Conservation (phyloP, 2,113 vertebrate genomes). For the Anhinga anhinga region DNA sequence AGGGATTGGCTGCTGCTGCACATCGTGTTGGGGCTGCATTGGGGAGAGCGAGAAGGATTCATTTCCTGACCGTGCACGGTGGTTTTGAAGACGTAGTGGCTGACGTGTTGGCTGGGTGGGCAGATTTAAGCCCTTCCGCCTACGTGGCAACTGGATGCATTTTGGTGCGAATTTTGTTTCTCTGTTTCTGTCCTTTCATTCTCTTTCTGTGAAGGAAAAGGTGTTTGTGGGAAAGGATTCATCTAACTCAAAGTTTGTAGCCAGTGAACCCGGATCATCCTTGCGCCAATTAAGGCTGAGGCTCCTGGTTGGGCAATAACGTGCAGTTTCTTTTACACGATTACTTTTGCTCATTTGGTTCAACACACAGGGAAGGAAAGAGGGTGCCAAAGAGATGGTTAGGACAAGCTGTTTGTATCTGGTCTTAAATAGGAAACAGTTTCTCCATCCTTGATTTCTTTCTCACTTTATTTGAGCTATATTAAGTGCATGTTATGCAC, state of each 20-base stretch:
- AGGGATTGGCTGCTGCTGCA: background rate
- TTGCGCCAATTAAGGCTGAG: background rate
- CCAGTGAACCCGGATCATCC: background rate
- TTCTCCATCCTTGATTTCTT: constrained; percentile 19
- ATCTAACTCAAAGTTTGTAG: background rate
- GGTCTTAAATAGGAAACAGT: constrained; percentile 8
- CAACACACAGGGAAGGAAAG: background rate
- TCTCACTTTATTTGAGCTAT: constrained; percentile 31
- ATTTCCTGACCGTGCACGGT: background rate
- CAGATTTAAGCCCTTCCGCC: background rate
- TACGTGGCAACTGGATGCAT: background rate
- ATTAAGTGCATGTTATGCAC: constrained; percentile 32
- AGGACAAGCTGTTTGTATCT: constrained; percentile 26
- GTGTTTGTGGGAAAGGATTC: background rate
- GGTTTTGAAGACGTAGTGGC: background rate
- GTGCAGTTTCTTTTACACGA: background rate
- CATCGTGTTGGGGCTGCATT: fast-evolving
- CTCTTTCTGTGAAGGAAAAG: background rate
- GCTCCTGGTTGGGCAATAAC: background rate
- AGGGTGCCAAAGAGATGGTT: background rate
- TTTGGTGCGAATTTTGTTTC: background rate
- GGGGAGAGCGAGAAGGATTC: fast-evolving
- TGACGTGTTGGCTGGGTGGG: background rate
- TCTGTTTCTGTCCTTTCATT: background rate
- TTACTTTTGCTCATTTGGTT: constrained; percentile 1